Percentiles rank a stretch among this genome's conserved stretches.
Conservation (phyloP, 2,888 invertebrate species). For the Calephelis perditalis region DNA sequence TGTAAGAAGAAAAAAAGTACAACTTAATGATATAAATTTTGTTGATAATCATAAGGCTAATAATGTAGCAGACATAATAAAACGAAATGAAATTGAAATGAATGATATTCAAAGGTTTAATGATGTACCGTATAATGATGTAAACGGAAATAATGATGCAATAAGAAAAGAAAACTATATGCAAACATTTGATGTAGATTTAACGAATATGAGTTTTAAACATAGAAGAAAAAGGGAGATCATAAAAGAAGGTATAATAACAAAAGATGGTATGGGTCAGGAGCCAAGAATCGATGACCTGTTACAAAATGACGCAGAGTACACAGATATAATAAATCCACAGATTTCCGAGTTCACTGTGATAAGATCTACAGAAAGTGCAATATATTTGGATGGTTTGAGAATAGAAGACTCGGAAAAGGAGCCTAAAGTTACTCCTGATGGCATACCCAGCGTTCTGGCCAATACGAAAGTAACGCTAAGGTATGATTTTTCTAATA, state of each 20-base stretch:
- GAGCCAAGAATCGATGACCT: constrained; percentile 21
- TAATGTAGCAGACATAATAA: no score
- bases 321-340: constrained; percentile 24
- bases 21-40: constrained; percentile 11
- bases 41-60: no score
- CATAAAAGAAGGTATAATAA: constrained; percentile 22
- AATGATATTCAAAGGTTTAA: constrained; percentile 15
- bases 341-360: constrained; percentile 37
- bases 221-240: constrained; percentile 30
- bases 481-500: constrained; percentile 39
- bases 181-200: constrained; percentile 12
- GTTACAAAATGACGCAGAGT: constrained; percentile 21
- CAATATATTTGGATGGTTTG: constrained; percentile 68
- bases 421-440: constrained; percentile 69
- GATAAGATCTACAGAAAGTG: constrained; percentile 33
- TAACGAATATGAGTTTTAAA: constrained; percentile 10
- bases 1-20: no score
- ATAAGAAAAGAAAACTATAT: background rate
- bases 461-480: constrained; percentile 79
- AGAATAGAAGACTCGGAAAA: constrained; percentile 79
- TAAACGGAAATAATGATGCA: no score
- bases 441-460: constrained; percentile 83
- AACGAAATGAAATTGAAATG: constrained; percentile 12
- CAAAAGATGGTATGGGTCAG: constrained; percentile 19
- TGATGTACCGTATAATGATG: background rate